phyloP scores from a whole-genome alignment of 2,888 invertebrate genomes.

The Lysandra coridon region DNA sequence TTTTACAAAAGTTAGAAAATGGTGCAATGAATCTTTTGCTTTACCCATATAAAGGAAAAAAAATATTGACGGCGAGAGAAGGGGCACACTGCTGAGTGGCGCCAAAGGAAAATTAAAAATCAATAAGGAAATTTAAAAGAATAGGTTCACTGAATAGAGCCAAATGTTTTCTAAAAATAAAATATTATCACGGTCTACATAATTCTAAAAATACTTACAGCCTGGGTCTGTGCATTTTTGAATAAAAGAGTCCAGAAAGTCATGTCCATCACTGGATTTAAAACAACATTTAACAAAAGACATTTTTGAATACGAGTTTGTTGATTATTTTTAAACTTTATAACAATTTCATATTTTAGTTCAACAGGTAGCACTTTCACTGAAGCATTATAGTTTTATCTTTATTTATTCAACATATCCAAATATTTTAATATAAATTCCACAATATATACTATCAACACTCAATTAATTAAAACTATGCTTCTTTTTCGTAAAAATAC shows the following conservation, averaged over 20 bases:
- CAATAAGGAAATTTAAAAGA: not conserved
- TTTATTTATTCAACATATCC: not conserved
- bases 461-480: not conserved
- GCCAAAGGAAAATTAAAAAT: constrained; percentile 2
- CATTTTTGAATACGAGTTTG: constrained; percentile 61
- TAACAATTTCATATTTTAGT: constrained; percentile 3
- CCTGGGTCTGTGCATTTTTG: constrained; percentile 91
- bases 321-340: not conserved
- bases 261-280: constrained; percentile 86
- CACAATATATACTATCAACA: not conserved
- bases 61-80: not conserved
- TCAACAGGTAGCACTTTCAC: not conserved
- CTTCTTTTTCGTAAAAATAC: not conserved
- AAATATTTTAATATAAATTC: not conserved
- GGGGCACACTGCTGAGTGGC: not conserved
- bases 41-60: not conserved
- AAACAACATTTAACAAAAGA: constrained; percentile 90
- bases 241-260: constrained; percentile 86
- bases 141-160: too few relatives aligned
- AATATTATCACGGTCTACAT: constrained; percentile 29
- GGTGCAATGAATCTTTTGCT: not conserved
- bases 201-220: constrained; percentile 82
- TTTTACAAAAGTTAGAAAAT: not conserved
- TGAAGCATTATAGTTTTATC: not conserved
- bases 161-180: not conserved